phyloP scores from a whole-genome alignment of 2,888 invertebrate species.

The Baronia brevicornis region DNA sequence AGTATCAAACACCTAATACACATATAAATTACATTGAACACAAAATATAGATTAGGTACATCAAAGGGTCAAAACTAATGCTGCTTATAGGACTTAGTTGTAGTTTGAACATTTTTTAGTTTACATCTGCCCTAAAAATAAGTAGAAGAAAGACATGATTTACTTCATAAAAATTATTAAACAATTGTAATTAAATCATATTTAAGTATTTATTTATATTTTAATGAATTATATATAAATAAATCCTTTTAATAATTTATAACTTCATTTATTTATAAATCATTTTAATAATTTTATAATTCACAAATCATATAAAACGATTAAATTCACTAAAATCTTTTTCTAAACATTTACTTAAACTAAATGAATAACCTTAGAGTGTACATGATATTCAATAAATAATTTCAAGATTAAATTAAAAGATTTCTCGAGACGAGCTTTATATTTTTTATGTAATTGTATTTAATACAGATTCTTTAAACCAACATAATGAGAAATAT shows the following conservation, averaged over 20 bases:
- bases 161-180: no score
- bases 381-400: not conserved
- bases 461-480: constrained; percentile 39
- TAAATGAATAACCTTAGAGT: not conserved
- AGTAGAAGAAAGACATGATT: no score
- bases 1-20: constrained; percentile 21
- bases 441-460: constrained; percentile 23
- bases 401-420: constrained; percentile 27
- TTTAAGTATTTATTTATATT: not conserved
- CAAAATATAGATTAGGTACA: constrained; percentile 12
- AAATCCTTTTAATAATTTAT: no score
- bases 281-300: no score
- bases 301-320: no score
- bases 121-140: no score
- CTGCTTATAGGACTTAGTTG: no score
- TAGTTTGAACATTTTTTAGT: no score
- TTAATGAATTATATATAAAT: constrained; percentile 5
- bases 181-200: no score
- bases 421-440: constrained; percentile 48
- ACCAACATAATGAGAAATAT: constrained; percentile 57
- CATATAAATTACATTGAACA: constrained; percentile 16
- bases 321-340: no score
- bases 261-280: constrained; percentile 7
- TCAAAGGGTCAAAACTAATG: no score
- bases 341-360: no score